These are phyloP conservation scores for Macrotrachela quadricornifera DNA, from an alignment of 1,140 invertebrate genomes.

Conservation along the genomic window DNA sequence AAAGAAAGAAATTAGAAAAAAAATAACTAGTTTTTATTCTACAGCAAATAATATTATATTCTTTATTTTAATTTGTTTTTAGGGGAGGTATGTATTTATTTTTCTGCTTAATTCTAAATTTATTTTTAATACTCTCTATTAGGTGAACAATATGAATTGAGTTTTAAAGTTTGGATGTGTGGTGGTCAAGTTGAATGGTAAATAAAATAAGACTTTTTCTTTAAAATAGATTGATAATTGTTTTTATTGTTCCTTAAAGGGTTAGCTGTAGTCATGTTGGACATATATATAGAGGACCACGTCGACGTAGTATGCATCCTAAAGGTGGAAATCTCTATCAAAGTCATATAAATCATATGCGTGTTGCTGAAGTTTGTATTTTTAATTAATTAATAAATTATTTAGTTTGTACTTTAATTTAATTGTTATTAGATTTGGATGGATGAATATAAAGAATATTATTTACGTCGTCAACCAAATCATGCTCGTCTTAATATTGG, in stretches of 20 bases:
- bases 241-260: slow-evolving; percentile 93
- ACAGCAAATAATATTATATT: no score
- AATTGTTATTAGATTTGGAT: background rate
- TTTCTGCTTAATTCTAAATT: no score
- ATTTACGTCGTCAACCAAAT: slow-evolving; percentile 4
- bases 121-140: background rate
- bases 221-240: slow-evolving; percentile 61
- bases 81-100: no score
- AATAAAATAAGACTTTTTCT: no score
- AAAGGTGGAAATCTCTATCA: slow-evolving; percentile 3
- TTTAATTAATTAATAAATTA: no score
- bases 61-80: no score
- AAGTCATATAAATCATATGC: background rate
- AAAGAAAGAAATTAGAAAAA: no score
- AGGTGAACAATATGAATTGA: slow-evolving; percentile 75
- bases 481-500: slow-evolving; percentile 35
- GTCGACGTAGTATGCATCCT: background rate
- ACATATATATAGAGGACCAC: slow-evolving; percentile 54
- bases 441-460: slow-evolving; percentile 10
- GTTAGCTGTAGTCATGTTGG: slow-evolving; percentile 92
- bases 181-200: slow-evolving; percentile 82
- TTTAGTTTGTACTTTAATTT: no score
- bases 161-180: slow-evolving; percentile 71
- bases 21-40: no score
- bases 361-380: no score